Conservation (phyloP, 2,888 invertebrate genomes). For the Xylota segnis region DNA sequence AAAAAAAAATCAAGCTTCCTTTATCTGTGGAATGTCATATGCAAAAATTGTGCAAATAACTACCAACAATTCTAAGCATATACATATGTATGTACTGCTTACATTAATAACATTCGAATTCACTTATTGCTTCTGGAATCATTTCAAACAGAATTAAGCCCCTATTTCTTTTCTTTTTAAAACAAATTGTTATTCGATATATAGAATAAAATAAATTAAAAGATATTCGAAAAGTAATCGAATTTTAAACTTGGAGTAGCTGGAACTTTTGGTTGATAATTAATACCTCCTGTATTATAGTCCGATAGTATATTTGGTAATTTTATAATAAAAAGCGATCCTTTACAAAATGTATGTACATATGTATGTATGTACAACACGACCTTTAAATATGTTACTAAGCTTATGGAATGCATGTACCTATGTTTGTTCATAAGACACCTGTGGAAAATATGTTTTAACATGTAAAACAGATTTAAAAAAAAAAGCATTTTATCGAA, state of each 20-base stretch:
- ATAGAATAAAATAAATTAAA: neutral
- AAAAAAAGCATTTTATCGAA: no score
- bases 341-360: no score
- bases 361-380: no score
- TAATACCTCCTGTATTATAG: neutral
- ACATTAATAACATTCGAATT: slow-evolving; percentile 2
- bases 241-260: slow-evolving; percentile 16
- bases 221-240: neutral
- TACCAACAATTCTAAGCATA: slow-evolving; percentile 23
- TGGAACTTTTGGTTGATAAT: slow-evolving; percentile 17
- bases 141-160: slow-evolving; percentile 4
- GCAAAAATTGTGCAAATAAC: slow-evolving; percentile 27
- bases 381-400: no score
- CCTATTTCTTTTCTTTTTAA: slow-evolving; percentile 1
- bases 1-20: slow-evolving; percentile 29
- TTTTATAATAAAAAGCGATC: neutral
- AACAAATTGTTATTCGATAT: slow-evolving; percentile 35
- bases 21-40: neutral
- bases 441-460: no score
- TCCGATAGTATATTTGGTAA: neutral
- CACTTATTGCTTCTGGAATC: neutral
- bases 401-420: no score
- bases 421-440: no score
- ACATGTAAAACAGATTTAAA: no score
- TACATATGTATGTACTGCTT: slow-evolving; percentile 3